phyloP scores from a whole-genome alignment of 2,113 vertebrate species.

The Paradoxurus hermaphroditus region DNA sequence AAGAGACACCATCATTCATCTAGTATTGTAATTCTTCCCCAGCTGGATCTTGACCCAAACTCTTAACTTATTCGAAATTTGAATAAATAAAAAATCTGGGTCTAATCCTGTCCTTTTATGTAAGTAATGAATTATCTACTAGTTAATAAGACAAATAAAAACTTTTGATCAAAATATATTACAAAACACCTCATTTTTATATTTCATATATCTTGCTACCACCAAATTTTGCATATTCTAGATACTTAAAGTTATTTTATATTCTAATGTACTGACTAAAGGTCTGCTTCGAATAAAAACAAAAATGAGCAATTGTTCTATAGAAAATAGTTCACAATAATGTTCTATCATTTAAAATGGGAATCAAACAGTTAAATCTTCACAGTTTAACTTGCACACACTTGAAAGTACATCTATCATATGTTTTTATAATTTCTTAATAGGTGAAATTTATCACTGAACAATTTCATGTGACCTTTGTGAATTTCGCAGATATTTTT shows the following conservation, averaged over 20 bases:
- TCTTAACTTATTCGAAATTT: not conserved
- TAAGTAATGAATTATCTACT: not conserved
- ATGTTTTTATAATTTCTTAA: conserved; percentile 33
- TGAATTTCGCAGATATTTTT: not conserved
- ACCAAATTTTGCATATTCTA: not conserved
- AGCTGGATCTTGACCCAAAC: not conserved
- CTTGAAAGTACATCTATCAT: not conserved
- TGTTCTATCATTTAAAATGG: not conserved
- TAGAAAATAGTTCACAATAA: not conserved
- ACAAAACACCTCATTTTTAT: not conserved
- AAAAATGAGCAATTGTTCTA: not conserved
- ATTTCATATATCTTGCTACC: not conserved
- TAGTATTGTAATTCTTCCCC: not conserved
- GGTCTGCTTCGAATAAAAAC: not conserved
- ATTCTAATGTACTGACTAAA: not conserved
- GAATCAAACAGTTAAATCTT: not conserved
- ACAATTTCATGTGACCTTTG: not conserved
- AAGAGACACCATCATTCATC: not conserved
- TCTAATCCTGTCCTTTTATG: not conserved
- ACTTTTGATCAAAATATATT: not conserved
- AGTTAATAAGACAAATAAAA: not conserved
- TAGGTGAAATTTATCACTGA: not conserved
- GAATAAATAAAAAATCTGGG: not conserved
- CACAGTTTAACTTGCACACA: conserved; percentile 38
- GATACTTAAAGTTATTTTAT: not conserved